A percentile compares a stretch with the other conserved stretches of the same genome.
phyloP scores from a whole-genome alignment of 2,113 vertebrate genomes.

The Myotis lucifugus region DNA sequence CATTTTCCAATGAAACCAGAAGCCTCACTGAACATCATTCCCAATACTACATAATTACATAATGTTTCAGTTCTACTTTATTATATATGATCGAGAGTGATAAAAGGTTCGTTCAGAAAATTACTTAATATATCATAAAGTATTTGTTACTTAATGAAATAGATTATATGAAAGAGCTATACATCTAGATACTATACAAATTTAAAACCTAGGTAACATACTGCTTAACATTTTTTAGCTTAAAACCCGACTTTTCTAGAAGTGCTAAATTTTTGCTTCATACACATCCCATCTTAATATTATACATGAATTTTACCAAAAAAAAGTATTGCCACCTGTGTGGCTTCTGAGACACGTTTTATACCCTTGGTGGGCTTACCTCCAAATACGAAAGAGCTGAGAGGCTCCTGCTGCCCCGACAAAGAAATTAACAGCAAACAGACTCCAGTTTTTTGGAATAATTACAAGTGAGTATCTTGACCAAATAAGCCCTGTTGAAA shows the following conservation, averaged over 20 bases:
- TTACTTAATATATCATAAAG: not conserved
- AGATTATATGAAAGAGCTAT: not conserved
- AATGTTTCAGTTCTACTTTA: not conserved
- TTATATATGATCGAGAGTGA: not conserved
- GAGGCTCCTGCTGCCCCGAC: conserved; percentile 92
- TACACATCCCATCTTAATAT: not conserved
- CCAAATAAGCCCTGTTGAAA: conserved; percentile 94
- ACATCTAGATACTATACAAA: not conserved
- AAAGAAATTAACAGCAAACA: conserved; percentile 98
- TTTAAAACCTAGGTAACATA: not conserved
- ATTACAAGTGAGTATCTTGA: conserved; percentile 99
- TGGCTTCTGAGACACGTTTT: not conserved
- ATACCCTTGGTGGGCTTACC: conserved; percentile 83
- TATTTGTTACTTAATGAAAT: not conserved
- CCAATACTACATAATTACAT: not conserved
- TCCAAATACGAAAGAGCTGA: conserved; percentile 97
- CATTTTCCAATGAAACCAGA: not conserved
- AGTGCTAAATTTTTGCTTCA: conserved; percentile 32
- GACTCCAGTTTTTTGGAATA: conserved; percentile 98
- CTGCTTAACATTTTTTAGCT: not conserved
- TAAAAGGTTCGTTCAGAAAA: not conserved
- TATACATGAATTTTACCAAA: not conserved
- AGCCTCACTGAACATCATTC: not conserved
- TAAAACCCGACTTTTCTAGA: not conserved
- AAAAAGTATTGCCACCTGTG: not conserved